Evolutionary conservation across 2,888 invertebrate genomes (phyloP).

Genomic region (Autographa gamma): DNA sequence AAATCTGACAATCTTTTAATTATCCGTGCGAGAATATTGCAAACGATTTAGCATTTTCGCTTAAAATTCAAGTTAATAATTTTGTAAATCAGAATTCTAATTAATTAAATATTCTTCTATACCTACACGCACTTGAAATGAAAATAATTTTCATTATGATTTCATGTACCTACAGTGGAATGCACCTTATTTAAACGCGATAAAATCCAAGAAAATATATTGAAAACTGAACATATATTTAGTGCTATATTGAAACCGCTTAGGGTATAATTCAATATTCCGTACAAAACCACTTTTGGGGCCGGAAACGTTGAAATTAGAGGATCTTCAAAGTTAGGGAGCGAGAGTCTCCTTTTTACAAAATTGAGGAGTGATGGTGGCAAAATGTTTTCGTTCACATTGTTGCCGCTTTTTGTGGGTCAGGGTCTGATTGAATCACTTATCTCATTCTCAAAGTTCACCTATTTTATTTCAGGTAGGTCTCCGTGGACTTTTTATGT

Average conservation of each 20-base stretch:
- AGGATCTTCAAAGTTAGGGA: slow-evolving; percentile 34
- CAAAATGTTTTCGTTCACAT: slow-evolving; percentile 31
- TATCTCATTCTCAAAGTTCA: slow-evolving; percentile 31
- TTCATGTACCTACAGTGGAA: not conserved
- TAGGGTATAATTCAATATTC: slow-evolving; percentile 34
- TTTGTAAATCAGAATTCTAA: too few relatives aligned
- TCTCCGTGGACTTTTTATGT: slow-evolving; percentile 6
- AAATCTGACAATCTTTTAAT: not conserved
- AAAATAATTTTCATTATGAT: not conserved
- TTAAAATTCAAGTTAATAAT: too few relatives aligned
- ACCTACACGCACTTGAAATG: too few relatives aligned
- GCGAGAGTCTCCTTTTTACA: slow-evolving; percentile 21
- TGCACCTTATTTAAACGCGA: not conserved
- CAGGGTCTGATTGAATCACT: slow-evolving; percentile 42
- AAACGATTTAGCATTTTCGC: not conserved
- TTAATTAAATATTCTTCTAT: too few relatives aligned
- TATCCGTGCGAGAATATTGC: not conserved
- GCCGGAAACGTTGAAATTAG: slow-evolving; percentile 36
- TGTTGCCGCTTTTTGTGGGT: slow-evolving; percentile 27
- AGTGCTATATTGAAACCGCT: not conserved
- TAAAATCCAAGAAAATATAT: not conserved
- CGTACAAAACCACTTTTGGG: slow-evolving; percentile 36
- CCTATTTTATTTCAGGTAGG: slow-evolving; percentile 33
- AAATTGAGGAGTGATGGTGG: slow-evolving; percentile 32
- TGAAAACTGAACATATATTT: not conserved